phyloP scores from a whole-genome alignment of 30 jellyfish, hydroid and myxozoan species.

The Aurelia sp. region DNA sequence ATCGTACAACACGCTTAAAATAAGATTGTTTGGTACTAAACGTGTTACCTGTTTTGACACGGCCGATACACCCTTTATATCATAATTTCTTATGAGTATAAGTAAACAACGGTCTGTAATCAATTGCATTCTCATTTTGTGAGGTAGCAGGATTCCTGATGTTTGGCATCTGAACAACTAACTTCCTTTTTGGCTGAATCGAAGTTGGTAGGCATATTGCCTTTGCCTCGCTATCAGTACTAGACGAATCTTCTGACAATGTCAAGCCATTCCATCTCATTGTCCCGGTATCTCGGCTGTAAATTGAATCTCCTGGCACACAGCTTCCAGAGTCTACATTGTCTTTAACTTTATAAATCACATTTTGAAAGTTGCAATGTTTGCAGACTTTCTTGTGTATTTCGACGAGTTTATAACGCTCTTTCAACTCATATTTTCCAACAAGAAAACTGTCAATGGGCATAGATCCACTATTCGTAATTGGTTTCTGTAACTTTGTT shows the following conservation, averaged over 20 bases:
- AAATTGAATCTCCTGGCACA: background rate
- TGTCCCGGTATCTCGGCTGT: too few relatives aligned
- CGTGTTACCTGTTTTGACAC: too few relatives aligned
- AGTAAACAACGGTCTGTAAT: background rate
- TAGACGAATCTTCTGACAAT: too few relatives aligned
- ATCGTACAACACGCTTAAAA: too few relatives aligned
- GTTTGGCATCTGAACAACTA: constrained; percentile 42
- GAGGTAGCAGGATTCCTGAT: background rate
- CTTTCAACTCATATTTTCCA: constrained; percentile 32
- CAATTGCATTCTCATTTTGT: background rate
- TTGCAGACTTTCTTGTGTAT: constrained; percentile 38
- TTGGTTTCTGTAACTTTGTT: background rate
- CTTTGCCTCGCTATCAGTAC: background rate
- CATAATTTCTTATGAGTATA: constrained; percentile 17
- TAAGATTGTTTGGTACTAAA: too few relatives aligned
- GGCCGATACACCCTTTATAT: background rate
- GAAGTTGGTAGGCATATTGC: background rate
- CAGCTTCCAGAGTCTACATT: background rate
- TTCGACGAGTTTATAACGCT: constrained; percentile 33
- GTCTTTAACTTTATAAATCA: background rate
- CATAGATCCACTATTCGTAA: background rate
- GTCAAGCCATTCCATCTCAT: too few relatives aligned
- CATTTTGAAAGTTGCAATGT: constrained; percentile 30
- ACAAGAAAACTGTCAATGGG: background rate
- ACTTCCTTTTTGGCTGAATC: constrained; percentile 9